A percentile compares a stretch with the other conserved stretches of the same genome.
Conservation (phyloP, 64 coral and sea anemone genomes). For the Montipora cactus region DNA sequence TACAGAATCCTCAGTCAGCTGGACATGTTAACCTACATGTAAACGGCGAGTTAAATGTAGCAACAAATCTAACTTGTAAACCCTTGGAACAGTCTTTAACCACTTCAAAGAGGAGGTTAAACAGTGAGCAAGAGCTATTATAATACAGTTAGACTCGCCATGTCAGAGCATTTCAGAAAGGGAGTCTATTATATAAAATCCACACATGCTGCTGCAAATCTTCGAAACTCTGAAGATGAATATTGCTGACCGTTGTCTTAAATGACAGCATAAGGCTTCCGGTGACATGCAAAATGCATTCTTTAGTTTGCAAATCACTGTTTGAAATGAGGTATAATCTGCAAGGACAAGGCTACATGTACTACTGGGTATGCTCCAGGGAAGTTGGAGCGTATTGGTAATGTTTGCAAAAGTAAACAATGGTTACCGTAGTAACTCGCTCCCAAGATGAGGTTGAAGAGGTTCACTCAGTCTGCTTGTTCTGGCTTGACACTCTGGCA, state of each 20-base stretch:
- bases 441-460: constrained; percentile 38
- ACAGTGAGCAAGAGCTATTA: too few relatives aligned
- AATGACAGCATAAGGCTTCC: not conserved
- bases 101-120: too few relatives aligned
- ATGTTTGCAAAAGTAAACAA: constrained; percentile 28
- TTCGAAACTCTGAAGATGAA: not conserved
- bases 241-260: not conserved
- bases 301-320: too few relatives aligned
- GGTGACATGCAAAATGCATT: not conserved
- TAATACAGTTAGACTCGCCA: too few relatives aligned
- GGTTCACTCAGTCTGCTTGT: constrained; percentile 40
- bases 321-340: too few relatives aligned
- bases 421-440: not conserved
- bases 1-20: too few relatives aligned
- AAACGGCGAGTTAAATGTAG: too few relatives aligned
- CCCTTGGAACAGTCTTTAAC: too few relatives aligned
- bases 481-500: constrained; percentile 52
- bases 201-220: constrained; percentile 33
- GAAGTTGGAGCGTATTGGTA: not conserved
- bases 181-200: too few relatives aligned
- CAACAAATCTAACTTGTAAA: too few relatives aligned
- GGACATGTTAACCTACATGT: too few relatives aligned
- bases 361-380: not conserved
- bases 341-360: not conserved
- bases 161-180: too few relatives aligned